Conservation (phyloP, 2,113 vertebrate species). For the Lepus timidus region DNA sequence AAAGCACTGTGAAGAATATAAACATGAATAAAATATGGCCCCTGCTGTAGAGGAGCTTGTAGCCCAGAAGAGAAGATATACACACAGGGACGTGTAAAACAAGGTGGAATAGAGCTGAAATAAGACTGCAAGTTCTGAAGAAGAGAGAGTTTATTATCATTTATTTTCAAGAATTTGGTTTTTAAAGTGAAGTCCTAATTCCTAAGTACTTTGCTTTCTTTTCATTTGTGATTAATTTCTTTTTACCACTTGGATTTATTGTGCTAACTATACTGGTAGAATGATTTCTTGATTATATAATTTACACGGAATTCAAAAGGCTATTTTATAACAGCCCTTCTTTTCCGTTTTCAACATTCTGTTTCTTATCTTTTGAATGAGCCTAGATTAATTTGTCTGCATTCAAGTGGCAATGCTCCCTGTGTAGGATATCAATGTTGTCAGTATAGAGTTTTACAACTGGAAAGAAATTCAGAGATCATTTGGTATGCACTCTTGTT, state of each 20-base stretch:
- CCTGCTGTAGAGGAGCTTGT: not conserved
- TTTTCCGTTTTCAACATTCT: not conserved
- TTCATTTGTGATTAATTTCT: constrained; percentile 22
- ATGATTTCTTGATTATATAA: constrained; percentile 37
- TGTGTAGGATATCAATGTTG: not conserved
- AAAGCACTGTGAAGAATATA: constrained; percentile 38
- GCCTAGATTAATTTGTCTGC: not conserved
- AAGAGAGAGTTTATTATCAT: not conserved
- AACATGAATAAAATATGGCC: not conserved
- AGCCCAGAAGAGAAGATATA: not conserved
- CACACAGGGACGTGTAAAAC: not conserved
- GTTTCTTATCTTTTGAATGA: constrained; percentile 31
- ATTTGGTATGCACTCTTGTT: not conserved
- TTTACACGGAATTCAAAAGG: constrained; percentile 5
- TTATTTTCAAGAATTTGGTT: not conserved
- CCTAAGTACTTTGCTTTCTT: constrained; percentile 16
- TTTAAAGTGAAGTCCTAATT: constrained; percentile 9
- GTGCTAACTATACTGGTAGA: not conserved
- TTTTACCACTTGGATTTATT: constrained; percentile 9
- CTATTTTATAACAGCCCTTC: not conserved
- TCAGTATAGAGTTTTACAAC: constrained; percentile 15
- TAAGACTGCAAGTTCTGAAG: not conserved
- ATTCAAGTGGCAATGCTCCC: not conserved
- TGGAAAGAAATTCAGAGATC: constrained; percentile 33
- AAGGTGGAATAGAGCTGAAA: not conserved